phyloP scores from a whole-genome alignment of 2,888 invertebrate genomes.

The Tigriopus californicus region DNA sequence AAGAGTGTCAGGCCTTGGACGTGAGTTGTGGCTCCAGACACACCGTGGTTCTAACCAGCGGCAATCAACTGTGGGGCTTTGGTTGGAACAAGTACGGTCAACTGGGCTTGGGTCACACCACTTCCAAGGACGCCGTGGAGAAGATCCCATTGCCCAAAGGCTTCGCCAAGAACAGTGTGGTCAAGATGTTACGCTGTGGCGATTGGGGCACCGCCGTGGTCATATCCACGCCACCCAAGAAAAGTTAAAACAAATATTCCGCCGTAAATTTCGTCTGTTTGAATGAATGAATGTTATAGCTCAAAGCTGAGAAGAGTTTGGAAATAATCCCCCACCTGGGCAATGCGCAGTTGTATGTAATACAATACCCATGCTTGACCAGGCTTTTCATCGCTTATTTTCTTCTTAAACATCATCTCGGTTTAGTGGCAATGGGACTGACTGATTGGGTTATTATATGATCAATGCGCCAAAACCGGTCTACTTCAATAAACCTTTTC shows the following conservation, averaged over 20 bases:
- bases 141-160: constrained; percentile 10
- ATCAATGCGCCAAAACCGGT: no score
- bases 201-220: constrained; percentile 16
- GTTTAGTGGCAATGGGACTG: no score
- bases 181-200: constrained; percentile 8
- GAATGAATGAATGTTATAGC: no score
- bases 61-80: constrained; percentile 14
- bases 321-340: no score
- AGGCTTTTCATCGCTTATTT: no score
- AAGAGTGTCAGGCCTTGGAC: background rate
- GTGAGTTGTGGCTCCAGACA: constrained; percentile 15
- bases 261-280: no score
- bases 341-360: no score
- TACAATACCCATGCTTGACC: no score
- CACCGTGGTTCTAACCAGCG: constrained; percentile 9
- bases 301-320: no score
- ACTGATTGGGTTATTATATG: no score
- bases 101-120: constrained; percentile 11
- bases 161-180: background rate
- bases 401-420: no score
- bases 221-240: background rate
- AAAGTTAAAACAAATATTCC: background rate
- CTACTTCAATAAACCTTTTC: no score
- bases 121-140: constrained; percentile 1
- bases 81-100: constrained; percentile 16